Base-by-base conservation (phyloP, 2,113 vertebrate species). In the Ovis aries region DNA sequence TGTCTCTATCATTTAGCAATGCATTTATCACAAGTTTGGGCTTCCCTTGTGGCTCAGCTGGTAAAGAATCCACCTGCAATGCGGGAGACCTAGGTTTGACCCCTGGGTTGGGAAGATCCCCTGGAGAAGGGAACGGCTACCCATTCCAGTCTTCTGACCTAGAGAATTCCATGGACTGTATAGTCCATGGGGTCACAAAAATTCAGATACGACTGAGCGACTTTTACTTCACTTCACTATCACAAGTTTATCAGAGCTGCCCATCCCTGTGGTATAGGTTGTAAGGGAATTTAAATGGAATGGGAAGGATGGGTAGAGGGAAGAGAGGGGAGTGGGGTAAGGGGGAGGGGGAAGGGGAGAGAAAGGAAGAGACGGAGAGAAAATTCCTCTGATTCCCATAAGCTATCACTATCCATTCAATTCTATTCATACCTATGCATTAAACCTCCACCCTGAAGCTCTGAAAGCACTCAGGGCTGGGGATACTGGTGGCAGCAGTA, bases 171-270 rank as follows among this genome's bases (percentile, higher is more conserved):
- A 23, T 3, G 5, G n/a, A 40, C 67, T 71, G 19, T 71, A 71
- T 23, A 40, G n/a, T 71, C 19, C n/a, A 40, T 71, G 67, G 67
- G 67, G n/a, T 71, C 67, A 0, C 17, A 71, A 71, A 71, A 10
- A 71, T 36, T 71, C 10, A 10, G 17, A 71, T 12, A 71, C 0
- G 0, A 36, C 19, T 71, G n/a, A 40, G n/a, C 0, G 5, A 23
- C 19, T 71, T 71, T 40, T 10, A 71, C 19, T 23, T 40, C 10
- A 71, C 67, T 36, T 71, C n/a, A 71, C 9, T 52, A 50, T 78
- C 29, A 25, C 21, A 71, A 19, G 71, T n/a, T 36, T 19, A 6
- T 21, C 31, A 64, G 5, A 48, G 71, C 80, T 27, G 17, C 11
- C 29, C 45, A 59, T 9, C 50, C 17, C 62, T 67, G 3, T 25